Conservation (phyloP, 1,140 invertebrate genomes). For the Hestina assimilis region DNA sequence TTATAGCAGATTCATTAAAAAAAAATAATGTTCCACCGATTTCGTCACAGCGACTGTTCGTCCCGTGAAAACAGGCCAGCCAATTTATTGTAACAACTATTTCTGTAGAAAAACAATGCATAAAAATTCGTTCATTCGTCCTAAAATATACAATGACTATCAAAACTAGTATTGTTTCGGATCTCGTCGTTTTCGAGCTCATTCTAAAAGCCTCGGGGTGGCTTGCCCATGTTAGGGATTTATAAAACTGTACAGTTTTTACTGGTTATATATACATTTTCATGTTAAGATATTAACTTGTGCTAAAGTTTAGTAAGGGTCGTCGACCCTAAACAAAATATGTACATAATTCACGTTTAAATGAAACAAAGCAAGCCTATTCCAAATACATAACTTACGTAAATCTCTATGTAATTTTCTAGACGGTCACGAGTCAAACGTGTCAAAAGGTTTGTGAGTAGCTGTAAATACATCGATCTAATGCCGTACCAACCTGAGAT, state of each 20-base stretch:
- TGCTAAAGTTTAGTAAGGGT: no score
- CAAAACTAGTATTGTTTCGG: constrained; percentile 21
- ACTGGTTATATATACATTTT: neutral
- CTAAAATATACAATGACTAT: constrained; percentile 21
- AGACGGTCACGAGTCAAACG: neutral
- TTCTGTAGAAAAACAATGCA: constrained; percentile 7
- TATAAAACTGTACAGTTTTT: neutral
- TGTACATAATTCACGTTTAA: neutral
- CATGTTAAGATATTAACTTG: neutral
- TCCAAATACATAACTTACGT: neutral
- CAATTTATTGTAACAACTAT: constrained; percentile 10
- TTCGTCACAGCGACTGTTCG: no score
- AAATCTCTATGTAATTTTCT: no score
- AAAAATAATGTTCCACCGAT: no score
- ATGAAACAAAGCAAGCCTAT: neutral
- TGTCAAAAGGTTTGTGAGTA: constrained; percentile 26
- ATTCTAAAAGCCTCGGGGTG: constrained; percentile 18
- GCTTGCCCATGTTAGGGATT: constrained; percentile 1
- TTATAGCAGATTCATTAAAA: no score
- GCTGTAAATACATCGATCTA: constrained; percentile 37
- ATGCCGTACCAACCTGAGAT: constrained; percentile 69
- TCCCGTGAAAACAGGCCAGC: neutral
- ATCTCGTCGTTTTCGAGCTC: constrained; percentile 17
- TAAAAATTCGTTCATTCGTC: constrained; percentile 7
- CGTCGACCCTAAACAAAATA: no score